These are phyloP conservation scores for Zaprionus nigranus DNA, from an alignment of 1,140 invertebrate genomes.

Conservation along the genomic window DNA sequence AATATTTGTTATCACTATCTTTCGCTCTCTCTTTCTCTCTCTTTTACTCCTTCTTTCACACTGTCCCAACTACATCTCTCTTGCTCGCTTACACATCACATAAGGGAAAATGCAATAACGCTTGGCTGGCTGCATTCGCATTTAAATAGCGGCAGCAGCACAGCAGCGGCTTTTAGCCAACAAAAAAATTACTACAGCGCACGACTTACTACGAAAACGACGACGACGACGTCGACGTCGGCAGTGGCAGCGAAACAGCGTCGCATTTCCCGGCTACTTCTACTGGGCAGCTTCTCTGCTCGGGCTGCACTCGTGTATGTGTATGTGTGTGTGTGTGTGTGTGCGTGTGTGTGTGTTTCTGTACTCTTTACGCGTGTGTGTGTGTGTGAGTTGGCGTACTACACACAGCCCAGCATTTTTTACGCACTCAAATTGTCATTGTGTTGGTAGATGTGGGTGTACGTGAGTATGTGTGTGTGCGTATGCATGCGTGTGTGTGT, in stretches of 20 bases:
- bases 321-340: constrained; percentile 28
- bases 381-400: constrained; percentile 29
- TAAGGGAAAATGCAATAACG: constrained; percentile 44
- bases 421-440: constrained; percentile 57
- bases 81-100: constrained; percentile 3
- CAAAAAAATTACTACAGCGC: constrained; percentile 69
- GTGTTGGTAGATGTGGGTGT: constrained; percentile 27
- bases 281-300: constrained; percentile 30
- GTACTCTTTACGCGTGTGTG: constrained; percentile 29
- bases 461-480: no score
- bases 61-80: background rate
- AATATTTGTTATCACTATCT: constrained; percentile 66
- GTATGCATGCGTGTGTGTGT: constrained; percentile 9
- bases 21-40: background rate
- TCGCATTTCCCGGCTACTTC: constrained; percentile 68
- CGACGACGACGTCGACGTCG: constrained; percentile 44
- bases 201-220: constrained; percentile 77
- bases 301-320: constrained; percentile 22
- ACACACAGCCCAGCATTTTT: constrained; percentile 51
- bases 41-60: background rate
- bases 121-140: constrained; percentile 30
- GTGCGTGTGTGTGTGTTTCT: constrained; percentile 35
- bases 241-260: constrained; percentile 43
- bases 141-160: constrained; percentile 46
- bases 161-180: constrained; percentile 37